Base-by-base conservation (phyloP, 2,113 vertebrate genomes). In the Cervus canadensis region DNA sequence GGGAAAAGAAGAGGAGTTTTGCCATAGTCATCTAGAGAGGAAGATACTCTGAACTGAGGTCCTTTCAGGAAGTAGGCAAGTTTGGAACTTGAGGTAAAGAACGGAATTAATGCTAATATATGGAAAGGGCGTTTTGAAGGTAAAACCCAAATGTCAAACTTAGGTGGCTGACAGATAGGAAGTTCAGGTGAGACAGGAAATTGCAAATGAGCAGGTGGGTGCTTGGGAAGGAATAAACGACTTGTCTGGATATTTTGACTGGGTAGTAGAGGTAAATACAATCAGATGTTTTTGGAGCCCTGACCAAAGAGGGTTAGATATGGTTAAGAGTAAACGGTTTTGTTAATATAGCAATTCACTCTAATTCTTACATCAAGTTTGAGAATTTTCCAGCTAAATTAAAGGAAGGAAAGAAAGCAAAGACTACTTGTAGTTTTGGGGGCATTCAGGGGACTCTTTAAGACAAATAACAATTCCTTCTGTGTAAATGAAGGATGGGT, bases 351-450 rank as follows among this genome's bases (percentile, higher is more conserved):
- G 11, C 5, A 8, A 17, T 83, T 83, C 92, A 74, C 52, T 94
- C 28, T 79, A 83, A 67, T 93, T 91, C 7, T 95, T 90, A 48
- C 10, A 19, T 78, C 76, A 91, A 83, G 36, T 90, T 93, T 76
- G n/a, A 83, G 43, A 94, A 87, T 95, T 97, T 26, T 91, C 13
- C 19, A 79, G 26, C 56, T 94, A 96, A 94, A 92, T 94, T 78
- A 84, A 88, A 97, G 60, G 62, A 79, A 30, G 9, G 19, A 15
- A 90, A 43, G n/a, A 85, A 60, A 71, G 25, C 25, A 57, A 94
- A 95, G 45, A 87, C 21, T 83, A 33, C 28, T 45, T 96, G 4
- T 50, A 88, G 50, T 48, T 96, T 13, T 52, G 48, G 56, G 54
- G 40, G 28, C n/a, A 83, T 82, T 64, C 57, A 64, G 40, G 59